phyloP scores from a whole-genome alignment of 2,888 invertebrate species.

The Drosophila cracens region DNA sequence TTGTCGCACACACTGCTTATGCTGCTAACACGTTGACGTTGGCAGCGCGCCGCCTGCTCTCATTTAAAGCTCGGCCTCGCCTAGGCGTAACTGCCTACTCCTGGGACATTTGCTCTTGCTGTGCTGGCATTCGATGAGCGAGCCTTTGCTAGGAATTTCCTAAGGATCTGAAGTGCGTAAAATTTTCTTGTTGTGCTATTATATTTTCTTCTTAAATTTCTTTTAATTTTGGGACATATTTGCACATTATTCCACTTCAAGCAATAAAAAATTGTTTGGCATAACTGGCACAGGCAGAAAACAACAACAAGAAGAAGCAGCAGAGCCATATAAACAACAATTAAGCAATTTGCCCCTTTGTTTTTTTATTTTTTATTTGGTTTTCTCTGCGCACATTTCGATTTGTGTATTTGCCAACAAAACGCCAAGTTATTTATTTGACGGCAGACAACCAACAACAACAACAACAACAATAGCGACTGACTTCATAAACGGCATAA shows the following conservation, averaged over 20 bases:
- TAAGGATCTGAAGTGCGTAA: not conserved
- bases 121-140: not conserved
- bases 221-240: constrained; percentile 55
- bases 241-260: constrained; percentile 56
- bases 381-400: constrained; percentile 51
- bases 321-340: constrained; percentile 27
- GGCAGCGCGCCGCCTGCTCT: constrained; percentile 60
- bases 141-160: not conserved
- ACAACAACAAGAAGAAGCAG: constrained; percentile 13
- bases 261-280: constrained; percentile 58
- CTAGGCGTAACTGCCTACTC: constrained; percentile 33
- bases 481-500: constrained; percentile 60
- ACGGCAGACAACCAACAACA: constrained; percentile 43
- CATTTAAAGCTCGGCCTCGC: constrained; percentile 51
- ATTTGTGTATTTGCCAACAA: constrained; percentile 68
- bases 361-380: constrained; percentile 49
- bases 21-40: constrained; percentile 31
- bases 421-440: constrained; percentile 72
- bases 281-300: constrained; percentile 65
- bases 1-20: constrained; percentile 46
- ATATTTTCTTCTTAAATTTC: not conserved
- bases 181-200: not conserved
- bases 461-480: constrained; percentile 19
- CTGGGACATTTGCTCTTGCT: constrained; percentile 12
- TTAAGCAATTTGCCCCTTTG: constrained; percentile 57